Conservation (phyloP, 1,140 invertebrate species). For the Drosophila bifasciata region DNA sequence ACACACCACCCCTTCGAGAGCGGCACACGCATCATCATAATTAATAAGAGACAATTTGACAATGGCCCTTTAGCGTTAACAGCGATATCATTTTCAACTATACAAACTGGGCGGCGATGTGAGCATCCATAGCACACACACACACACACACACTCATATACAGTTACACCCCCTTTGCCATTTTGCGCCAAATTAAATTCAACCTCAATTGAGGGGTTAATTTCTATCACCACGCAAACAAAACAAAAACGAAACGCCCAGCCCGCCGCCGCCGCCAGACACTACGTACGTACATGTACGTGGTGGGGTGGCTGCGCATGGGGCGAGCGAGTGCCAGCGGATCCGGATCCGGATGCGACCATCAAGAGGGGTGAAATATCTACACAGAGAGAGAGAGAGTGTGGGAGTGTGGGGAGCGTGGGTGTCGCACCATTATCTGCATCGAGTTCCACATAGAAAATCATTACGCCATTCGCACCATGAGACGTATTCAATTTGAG, state of each 20-base stretch:
- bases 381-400: not conserved
- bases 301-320: conserved; percentile 40
- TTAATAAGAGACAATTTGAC: conserved; percentile 83
- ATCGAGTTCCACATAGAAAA: conserved; percentile 81
- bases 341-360: conserved; percentile 20
- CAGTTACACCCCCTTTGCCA: conserved; percentile 67
- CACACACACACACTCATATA: conserved; percentile 23
- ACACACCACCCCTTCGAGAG: conserved; percentile 11
- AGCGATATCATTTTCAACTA: conserved; percentile 79
- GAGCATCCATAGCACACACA: conserved; percentile 55
- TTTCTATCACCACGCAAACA: conserved; percentile 83
- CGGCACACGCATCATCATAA: conserved; percentile 79
- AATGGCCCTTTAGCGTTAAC: conserved; percentile 81
- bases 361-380: too few species aligned
- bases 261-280: conserved; percentile 36
- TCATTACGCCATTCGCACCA: conserved; percentile 82
- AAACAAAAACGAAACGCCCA: conserved; percentile 73
- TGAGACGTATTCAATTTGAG: conserved; percentile 82
- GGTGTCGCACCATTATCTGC: conserved; percentile 73
- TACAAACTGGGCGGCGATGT: conserved; percentile 58
- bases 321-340: not conserved
- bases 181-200: conserved; percentile 84
- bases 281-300: conserved; percentile 6
- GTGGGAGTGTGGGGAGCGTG: conserved; percentile 21
- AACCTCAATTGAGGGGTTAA: conserved; percentile 84